Conservation (phyloP, 2,797 vertebrate species). For the Centroberyx gerrardi region DNA sequence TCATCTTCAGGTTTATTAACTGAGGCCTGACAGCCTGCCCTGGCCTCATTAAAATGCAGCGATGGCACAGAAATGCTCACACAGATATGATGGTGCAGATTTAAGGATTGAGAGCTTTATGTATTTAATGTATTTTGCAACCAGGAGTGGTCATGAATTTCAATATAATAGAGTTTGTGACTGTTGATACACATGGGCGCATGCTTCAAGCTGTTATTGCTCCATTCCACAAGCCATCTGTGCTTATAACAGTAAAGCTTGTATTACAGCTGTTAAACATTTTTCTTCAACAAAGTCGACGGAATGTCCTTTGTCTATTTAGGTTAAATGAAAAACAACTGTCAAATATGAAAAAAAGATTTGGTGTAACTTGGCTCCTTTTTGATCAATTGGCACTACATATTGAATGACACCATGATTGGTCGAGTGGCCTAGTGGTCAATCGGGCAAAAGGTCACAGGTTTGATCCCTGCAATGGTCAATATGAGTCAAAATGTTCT, state of each 20-base stretch:
- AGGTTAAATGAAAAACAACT: no score
- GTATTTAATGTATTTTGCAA: neutral
- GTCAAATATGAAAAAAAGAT: no score
- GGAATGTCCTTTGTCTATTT: neutral
- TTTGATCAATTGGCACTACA: no score
- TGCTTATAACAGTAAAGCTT: no score
- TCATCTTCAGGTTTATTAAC: slow-evolving; percentile 74
- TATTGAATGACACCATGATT: no score
- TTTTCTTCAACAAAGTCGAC: neutral
- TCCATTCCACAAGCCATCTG: neutral
- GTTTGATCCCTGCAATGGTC: no score
- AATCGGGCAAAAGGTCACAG: no score
- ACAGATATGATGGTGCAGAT: slow-evolving; percentile 44
- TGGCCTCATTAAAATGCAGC: slow-evolving; percentile 61
- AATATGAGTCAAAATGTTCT: no score
- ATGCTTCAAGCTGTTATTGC: neutral
- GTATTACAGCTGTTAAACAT: neutral
- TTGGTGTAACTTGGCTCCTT: no score
- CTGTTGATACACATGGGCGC: neutral
- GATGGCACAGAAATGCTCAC: slow-evolving; percentile 37
- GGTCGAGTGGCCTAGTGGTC: no score
- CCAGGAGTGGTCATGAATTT: slow-evolving; percentile 3
- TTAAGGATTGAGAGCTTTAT: neutral
- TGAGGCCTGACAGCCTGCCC: slow-evolving; percentile 32
- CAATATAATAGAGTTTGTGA: neutral